These are phyloP conservation scores for Odocoileus virginianus DNA, from an alignment of 2,113 vertebrate genomes.

Conservation along the genomic window DNA sequence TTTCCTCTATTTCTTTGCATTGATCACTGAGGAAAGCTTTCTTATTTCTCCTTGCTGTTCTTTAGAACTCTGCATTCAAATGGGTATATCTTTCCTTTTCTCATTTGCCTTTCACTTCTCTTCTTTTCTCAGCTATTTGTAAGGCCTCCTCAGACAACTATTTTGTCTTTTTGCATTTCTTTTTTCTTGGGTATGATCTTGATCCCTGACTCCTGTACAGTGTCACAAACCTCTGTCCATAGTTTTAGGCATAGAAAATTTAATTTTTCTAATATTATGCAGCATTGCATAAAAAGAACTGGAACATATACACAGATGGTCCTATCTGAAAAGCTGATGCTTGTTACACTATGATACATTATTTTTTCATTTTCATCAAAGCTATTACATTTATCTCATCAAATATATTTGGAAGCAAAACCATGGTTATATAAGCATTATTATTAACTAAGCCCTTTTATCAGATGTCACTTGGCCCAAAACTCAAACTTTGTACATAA, in stretches of 20 bases:
- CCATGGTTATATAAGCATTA: not conserved
- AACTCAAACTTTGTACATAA: not conserved
- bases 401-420: not conserved
- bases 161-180: not conserved
- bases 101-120: not conserved
- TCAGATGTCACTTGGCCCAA: not conserved
- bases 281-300: not conserved
- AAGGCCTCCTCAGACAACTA: not conserved
- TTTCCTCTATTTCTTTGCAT: not conserved
- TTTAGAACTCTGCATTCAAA: not conserved
- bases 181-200: not conserved
- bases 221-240: not conserved
- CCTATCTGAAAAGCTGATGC: not conserved
- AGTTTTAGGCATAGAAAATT: not conserved
- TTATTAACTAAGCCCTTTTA: not conserved
- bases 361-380: not conserved
- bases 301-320: not conserved
- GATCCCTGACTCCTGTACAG: not conserved
- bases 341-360: not conserved
- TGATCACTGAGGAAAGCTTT: not conserved
- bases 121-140: not conserved
- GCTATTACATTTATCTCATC: not conserved
- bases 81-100: not conserved
- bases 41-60: not conserved
- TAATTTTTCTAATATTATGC: not conserved